Conservation (phyloP, 2,113 vertebrate species). For the Lasiurus cinereus region DNA sequence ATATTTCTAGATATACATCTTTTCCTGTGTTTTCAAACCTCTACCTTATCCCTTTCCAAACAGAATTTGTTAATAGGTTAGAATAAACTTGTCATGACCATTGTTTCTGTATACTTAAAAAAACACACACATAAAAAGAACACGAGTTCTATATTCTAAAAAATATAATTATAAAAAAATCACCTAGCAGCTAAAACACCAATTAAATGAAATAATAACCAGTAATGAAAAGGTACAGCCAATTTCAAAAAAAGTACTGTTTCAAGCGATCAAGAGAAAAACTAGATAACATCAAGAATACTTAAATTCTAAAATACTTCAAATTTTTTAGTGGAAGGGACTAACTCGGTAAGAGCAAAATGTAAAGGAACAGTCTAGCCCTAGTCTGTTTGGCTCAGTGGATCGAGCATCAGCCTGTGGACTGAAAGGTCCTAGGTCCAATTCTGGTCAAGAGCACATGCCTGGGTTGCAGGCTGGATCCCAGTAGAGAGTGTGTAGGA, state of each 20-base stretch:
- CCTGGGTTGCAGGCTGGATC: too few relatives aligned
- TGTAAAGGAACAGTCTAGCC: neutral
- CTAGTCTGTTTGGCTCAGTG: neutral
- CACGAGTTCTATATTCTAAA: neutral
- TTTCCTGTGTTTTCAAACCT: neutral
- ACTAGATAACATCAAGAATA: neutral
- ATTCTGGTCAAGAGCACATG: too few relatives aligned
- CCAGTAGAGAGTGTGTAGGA: too few relatives aligned
- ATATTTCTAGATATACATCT: neutral
- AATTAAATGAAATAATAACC: constrained; percentile 15
- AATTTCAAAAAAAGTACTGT: neutral
- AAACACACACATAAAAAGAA: neutral
- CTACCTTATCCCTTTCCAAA: neutral
- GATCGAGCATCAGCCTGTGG: neutral
- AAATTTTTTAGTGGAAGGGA: neutral
- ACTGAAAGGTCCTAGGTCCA: too few relatives aligned
- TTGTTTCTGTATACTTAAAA: neutral
- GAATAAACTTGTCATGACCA: neutral
- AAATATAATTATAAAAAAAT: neutral
- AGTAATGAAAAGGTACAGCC: constrained; percentile 1
- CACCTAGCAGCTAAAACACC: neutral
- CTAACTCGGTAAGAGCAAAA: neutral
- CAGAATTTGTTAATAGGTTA: neutral
- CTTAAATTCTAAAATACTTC: neutral
- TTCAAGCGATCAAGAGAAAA: neutral